Evolutionary conservation across 2,113 vertebrate genomes (phyloP), one percentile per base, ranked within the genome.

Genomic region (Seriola aureovittata): DNA sequence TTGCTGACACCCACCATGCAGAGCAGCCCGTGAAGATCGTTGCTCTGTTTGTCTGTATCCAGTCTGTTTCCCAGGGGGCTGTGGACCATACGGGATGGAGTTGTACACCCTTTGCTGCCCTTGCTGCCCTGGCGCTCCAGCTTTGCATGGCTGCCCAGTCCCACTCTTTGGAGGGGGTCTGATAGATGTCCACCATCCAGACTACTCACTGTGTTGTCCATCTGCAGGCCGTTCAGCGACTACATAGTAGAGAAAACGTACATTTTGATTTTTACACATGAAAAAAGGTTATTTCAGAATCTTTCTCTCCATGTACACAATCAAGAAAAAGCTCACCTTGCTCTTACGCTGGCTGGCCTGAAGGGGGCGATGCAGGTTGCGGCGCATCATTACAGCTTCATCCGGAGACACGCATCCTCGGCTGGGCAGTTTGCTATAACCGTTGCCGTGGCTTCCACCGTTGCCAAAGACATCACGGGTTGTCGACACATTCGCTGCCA

Each of bases 161-260:
- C 96, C 38, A 91, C 93, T 5, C 96, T 96, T 69, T 96, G 96
- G 59, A 80, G 44, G 63, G 87, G 87, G 50, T 92, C 89, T 10
- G 84, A 84, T 1, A 87, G 78, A 34, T 76, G 86, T 2, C 64
- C 84, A 1, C 64, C 54, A 5, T 91, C 88, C 71, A 34, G 90
- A 48, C 16, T 86, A 48, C 92, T 93, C 64, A 96, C 94, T 0
- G 96, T 95, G 90, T 96, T 97, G 91, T 99, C 98, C 93, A 99
- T 96, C 92, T 99, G 96, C 58, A 98, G 96, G 71, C 97, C 96
- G 75, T 98, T 99, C 86, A 99, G 94, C 19, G 97, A 98, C 94
- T 94, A 46, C 7, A 79, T 2, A 38, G 19, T 19, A 66, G 25
- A 79, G 4, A 62, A 29, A 23, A 54, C 0, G 0, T 12, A 32